Evolutionary conservation across 1,140 invertebrate genomes (phyloP).

Genomic region (Macrotrachela quadricornifera): DNA sequence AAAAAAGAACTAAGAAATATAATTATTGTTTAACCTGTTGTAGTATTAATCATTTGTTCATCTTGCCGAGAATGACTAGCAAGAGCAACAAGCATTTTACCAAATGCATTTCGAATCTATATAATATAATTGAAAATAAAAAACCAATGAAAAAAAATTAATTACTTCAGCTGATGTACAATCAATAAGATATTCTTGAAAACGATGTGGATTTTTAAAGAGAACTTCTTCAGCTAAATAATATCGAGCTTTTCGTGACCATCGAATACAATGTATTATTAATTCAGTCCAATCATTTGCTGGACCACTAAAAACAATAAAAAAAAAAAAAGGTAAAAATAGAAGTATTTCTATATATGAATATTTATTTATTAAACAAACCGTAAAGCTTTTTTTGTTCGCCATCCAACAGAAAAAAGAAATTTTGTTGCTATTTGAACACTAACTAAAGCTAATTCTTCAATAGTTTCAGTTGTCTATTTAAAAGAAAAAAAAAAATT

Average conservation of each 20-base stretch:
- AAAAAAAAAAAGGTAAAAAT: no score
- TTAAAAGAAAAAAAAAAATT: neutral
- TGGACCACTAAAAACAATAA: conserved; percentile 44
- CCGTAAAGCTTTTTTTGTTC: conserved; percentile 3
- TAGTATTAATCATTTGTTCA: no score
- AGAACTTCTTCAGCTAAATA: conserved; percentile 59
- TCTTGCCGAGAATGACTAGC: no score
- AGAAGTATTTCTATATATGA: conserved; percentile 10
- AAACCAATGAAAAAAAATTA: no score
- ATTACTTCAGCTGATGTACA: conserved; percentile 41
- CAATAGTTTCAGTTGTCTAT: conserved; percentile 20
- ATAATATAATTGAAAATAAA: no score
- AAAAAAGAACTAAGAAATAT: no score
- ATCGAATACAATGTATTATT: no score
- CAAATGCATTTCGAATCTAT: no score
- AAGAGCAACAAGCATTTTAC: no score
- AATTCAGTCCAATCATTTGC: no score
- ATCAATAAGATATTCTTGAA: conserved; percentile 69
- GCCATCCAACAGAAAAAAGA: conserved; percentile 59
- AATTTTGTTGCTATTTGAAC: conserved; percentile 73
- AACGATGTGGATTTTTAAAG: conserved; percentile 49
- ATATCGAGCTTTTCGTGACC: no score
- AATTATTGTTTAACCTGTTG: no score
- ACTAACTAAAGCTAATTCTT: conserved; percentile 68
- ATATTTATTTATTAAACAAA: neutral